Conservation (phyloP, 2,113 vertebrate species). For the Oostethus manadensis region DNA sequence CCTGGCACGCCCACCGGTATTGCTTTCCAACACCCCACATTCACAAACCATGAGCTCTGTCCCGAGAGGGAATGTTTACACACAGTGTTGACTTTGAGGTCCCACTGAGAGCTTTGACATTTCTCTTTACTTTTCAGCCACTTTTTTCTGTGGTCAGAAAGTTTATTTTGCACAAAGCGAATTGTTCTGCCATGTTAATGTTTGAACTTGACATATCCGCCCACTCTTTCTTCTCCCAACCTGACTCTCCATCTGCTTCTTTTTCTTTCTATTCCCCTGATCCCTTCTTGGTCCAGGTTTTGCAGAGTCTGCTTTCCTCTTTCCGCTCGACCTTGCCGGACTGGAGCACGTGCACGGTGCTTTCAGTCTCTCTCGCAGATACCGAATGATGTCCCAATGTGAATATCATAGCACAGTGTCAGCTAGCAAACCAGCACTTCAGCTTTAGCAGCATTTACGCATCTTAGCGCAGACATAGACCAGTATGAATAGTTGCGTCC, state of each 20-base stretch:
- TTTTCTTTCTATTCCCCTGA: constrained; percentile 27
- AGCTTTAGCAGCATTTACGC: constrained; percentile 25
- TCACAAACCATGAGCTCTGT: neutral
- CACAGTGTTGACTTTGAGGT: neutral
- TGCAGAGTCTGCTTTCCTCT: constrained; percentile 90
- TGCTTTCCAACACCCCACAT: constrained; percentile 6
- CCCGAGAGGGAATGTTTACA: neutral
- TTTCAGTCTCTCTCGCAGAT: constrained; percentile 79
- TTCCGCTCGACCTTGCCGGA: constrained; percentile 87
- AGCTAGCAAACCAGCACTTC: constrained; percentile 35
- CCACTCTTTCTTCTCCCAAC: neutral
- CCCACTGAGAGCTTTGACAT: neutral
- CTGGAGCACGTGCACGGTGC: constrained; percentile 83
- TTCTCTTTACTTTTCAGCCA: neutral
- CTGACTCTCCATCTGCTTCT: constrained; percentile 3
- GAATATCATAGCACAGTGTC: constrained; percentile 56
- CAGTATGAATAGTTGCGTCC: constrained; percentile 7
- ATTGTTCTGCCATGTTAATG: constrained; percentile 47
- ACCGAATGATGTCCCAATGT: constrained; percentile 77
- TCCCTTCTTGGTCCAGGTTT: constrained; percentile 81
- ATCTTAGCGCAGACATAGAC: constrained; percentile 44
- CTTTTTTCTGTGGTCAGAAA: constrained; percentile 5
- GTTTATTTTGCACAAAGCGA: neutral
- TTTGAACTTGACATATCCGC: constrained; percentile 60
- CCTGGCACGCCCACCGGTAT: constrained; percentile 74